Conservation (phyloP, 2,888 invertebrate genomes). For the Halictus ligatus region DNA sequence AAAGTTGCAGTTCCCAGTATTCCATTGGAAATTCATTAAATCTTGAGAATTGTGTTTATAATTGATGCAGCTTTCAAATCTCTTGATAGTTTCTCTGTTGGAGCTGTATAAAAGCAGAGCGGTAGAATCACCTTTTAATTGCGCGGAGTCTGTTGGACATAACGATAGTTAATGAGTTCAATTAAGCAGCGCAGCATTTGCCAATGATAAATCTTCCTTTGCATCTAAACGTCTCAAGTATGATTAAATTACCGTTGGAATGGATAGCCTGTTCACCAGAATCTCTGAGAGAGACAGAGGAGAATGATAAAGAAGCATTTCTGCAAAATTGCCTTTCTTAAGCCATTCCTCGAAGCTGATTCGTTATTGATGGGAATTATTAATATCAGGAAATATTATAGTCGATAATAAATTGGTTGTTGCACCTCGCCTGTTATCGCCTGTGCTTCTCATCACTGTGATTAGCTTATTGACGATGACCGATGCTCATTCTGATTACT, state of each 20-base stretch:
- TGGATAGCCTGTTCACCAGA: not conserved
- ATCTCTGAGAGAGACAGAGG: not conserved
- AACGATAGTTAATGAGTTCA: constrained; percentile 6
- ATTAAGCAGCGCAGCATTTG: not conserved
- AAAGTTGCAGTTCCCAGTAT: not conserved
- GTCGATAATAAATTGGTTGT: not conserved
- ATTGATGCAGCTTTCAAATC: not conserved
- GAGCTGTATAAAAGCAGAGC: not conserved
- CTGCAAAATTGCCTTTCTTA: constrained; percentile 4
- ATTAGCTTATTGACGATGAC: not conserved
- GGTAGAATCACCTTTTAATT: constrained; percentile 5
- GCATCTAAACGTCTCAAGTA: not conserved
- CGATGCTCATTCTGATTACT: not conserved
- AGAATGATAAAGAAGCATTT: not conserved
- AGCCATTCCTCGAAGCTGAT: not conserved
- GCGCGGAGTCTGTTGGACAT: not conserved
- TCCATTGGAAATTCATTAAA: not conserved
- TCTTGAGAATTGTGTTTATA: not conserved
- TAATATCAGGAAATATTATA: not conserved
- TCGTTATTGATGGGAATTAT: not conserved
- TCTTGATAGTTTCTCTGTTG: not conserved
- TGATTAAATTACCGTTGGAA: constrained; percentile 10
- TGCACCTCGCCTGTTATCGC: not conserved
- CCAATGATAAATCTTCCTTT: constrained; percentile 9
- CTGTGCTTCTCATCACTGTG: not conserved